Evolutionary conservation across 2,888 invertebrate genomes (phyloP), one percentile per base, ranked within the genome.

Genomic region (Napeogenes inachia): DNA sequence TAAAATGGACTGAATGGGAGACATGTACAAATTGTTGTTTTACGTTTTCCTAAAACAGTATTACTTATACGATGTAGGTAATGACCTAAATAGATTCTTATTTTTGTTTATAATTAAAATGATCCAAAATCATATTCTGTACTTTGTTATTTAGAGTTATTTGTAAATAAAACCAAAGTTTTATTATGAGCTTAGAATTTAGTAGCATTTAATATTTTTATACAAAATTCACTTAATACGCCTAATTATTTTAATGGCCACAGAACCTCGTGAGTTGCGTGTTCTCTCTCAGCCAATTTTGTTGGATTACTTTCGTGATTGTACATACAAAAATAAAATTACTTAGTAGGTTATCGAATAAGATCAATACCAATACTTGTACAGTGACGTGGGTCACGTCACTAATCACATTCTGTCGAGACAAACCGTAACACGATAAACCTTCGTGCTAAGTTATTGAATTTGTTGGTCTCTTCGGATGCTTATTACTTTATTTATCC

Each of bases 281-380:
- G 47, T 21, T 50, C 47, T 5, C 47, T 50, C 8, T 30, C 50
- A 50, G 30, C 10, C 50, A 30, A 50, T 50, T 42, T 42, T 50
- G 12, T 50, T 30, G 21, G 30, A 50, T 50, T 50, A 50, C 50
- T 50, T 50, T 30, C 50, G 30, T 50, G 50, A 50, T 30, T 50
- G 50, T 50, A 50, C 12, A 5, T 21, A 21, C 21, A 21, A 21
- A 21, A 21, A 21, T 21, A 21, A 21, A 21, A 21, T 50, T 10
- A 30, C 30, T 50, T 50, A 50, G 30, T 50, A 8, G 21, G 30
- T 50, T 50, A 50, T 50, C 4, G 50, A 30, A 50, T 50, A 4
- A 21, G 50, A 50, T 50, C 50, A 30, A 50, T 50, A 50, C 30
- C 30, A 50, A 50, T 50, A 50, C 50, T 30, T 50, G 30, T 50